Conservation (phyloP, 2,113 vertebrate genomes). For the Ginglymostoma cirratum region DNA sequence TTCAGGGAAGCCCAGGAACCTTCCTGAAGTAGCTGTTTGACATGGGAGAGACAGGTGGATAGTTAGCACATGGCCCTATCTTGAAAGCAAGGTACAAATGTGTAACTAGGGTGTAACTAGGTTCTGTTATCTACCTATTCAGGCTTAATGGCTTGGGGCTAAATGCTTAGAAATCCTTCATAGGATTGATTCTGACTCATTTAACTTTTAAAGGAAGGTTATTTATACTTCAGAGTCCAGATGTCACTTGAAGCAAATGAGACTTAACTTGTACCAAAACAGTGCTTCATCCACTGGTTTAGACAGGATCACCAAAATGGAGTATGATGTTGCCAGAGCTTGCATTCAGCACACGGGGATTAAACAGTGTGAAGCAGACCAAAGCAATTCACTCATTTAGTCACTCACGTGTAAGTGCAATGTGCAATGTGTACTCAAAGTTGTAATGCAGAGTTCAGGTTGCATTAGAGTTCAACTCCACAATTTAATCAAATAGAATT, state of each 20-base stretch:
- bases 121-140: background rate
- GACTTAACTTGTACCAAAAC: background rate
- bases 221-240: background rate
- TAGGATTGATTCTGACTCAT: background rate
- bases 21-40: background rate
- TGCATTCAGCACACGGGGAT: background rate
- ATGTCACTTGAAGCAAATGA: background rate
- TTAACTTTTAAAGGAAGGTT: background rate
- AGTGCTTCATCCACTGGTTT: background rate
- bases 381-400: background rate
- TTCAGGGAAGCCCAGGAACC: background rate
- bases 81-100: background rate
- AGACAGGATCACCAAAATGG: background rate
- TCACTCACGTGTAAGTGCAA: background rate
- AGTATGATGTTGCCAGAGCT: background rate
- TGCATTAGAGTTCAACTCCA: background rate
- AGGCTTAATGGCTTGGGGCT: background rate
- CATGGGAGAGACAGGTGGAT: background rate
- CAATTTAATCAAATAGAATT: conserved; percentile 20
- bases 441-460: background rate
- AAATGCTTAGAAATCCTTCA: too few relatives aligned
- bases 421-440: background rate
- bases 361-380: background rate
- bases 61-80: background rate
- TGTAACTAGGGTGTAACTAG: background rate